Percentiles rank a stretch among this genome's conserved stretches.
phyloP scores from a whole-genome alignment of 2,888 invertebrate species.

The Bellardia pandia region DNA sequence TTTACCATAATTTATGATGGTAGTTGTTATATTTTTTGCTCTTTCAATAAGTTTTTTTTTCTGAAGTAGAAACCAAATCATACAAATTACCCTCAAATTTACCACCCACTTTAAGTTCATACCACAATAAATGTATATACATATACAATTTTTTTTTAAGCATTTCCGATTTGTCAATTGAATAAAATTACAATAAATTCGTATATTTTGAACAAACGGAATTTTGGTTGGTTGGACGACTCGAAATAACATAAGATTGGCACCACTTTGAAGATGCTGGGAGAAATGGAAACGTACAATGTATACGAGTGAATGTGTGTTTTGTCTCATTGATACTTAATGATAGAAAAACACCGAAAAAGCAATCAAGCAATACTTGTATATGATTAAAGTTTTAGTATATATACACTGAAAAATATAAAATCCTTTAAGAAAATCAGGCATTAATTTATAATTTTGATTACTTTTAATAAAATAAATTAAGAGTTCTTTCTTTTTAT shows the following conservation, averaged over 20 bases:
- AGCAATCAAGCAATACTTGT: constrained; percentile 49
- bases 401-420: constrained; percentile 28
- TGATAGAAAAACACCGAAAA: constrained; percentile 57
- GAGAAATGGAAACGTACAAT: constrained; percentile 15
- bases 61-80: constrained; percentile 57
- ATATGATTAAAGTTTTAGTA: constrained; percentile 10
- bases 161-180: constrained; percentile 82
- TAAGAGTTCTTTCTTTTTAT: too few species aligned
- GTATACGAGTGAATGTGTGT: constrained; percentile 11
- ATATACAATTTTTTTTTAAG: constrained; percentile 59
- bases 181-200: constrained; percentile 81
- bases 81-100: constrained; percentile 63
- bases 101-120: constrained; percentile 65
- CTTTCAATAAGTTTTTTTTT: constrained; percentile 35
- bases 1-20: constrained; percentile 70
- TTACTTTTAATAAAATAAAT: too few species aligned
- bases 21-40: constrained; percentile 62
- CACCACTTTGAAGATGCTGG: constrained; percentile 61
- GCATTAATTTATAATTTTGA: too few species aligned
- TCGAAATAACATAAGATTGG: constrained; percentile 59
- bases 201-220: constrained; percentile 59
- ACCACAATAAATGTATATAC: constrained; percentile 65
- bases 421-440: background rate
- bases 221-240: constrained; percentile 65
- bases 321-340: constrained; percentile 51